phyloP scores from a whole-genome alignment of 1,140 invertebrate species.

The Zophobas atratus region DNA sequence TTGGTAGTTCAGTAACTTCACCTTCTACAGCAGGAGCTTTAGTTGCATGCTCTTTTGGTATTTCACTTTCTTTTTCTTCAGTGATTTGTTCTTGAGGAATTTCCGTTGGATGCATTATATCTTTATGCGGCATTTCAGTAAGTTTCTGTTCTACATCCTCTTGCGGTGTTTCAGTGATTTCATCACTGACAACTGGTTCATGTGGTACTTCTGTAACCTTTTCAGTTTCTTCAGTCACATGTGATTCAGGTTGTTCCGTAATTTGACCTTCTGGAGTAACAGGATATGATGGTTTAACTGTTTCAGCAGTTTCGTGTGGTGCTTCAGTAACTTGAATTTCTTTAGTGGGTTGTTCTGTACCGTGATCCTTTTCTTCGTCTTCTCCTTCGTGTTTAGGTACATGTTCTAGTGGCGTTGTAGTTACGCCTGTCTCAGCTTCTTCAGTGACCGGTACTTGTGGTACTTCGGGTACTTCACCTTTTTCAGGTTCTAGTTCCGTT shows the following conservation, averaged over 20 bases:
- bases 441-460: constrained; percentile 47
- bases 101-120: constrained; percentile 26
- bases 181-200: no score
- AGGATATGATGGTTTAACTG: no score
- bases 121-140: constrained; percentile 6
- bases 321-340: no score
- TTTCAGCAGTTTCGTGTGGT: no score
- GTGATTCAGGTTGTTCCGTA: neutral
- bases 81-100: constrained; percentile 36
- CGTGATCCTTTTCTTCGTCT: no score
- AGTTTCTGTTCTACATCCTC: constrained; percentile 5
- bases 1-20: constrained; percentile 44
- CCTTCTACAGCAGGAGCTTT: constrained; percentile 44
- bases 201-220: neutral
- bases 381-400: no score
- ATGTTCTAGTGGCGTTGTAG: no score
- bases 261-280: no score
- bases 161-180: no score
- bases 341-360: no score
- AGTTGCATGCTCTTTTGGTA: constrained; percentile 58
- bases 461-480: constrained; percentile 47
- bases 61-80: constrained; percentile 15
- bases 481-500: constrained; percentile 21
- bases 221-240: neutral
- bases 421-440: neutral